A percentile compares a stretch with the other conserved stretches of the same genome.
phyloP scores from a whole-genome alignment of 2,797 vertebrate genomes.

The Pseudochirops corinnae region DNA sequence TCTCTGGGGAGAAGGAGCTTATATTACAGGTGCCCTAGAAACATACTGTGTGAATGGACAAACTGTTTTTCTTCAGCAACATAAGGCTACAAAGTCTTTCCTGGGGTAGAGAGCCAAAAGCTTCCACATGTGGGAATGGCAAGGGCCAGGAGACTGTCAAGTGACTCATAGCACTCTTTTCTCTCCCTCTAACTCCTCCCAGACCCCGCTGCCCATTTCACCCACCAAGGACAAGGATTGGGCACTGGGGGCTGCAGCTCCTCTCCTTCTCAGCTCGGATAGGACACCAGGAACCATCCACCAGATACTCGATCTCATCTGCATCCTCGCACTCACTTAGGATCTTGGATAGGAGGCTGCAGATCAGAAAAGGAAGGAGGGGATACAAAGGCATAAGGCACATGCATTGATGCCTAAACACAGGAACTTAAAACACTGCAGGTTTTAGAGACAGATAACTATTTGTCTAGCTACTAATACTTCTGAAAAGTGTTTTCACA shows the following conservation, averaged over 20 bases:
- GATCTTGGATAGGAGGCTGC: constrained; percentile 95
- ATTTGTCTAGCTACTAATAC: not conserved
- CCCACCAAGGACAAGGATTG: constrained; percentile 94
- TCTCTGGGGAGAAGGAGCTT: not conserved
- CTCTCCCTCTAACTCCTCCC: not conserved
- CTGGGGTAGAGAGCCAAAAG: not conserved
- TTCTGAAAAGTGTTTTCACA: not conserved
- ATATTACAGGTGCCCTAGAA: not conserved
- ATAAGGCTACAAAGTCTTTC: not conserved
- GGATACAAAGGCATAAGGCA: not conserved
- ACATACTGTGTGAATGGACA: not conserved
- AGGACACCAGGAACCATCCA: constrained; percentile 97
- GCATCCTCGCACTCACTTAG: constrained; percentile 96
- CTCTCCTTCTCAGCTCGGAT: constrained; percentile 95
- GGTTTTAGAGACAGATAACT: not conserved
- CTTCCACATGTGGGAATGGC: not conserved
- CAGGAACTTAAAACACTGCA: not conserved
- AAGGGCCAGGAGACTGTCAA: not conserved
- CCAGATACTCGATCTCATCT: constrained; percentile 97
- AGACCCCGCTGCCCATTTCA: constrained; percentile 7
- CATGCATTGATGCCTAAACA: not conserved
- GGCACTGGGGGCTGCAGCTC: constrained; percentile 95
- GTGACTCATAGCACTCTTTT: not conserved
- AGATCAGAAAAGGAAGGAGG: not conserved
- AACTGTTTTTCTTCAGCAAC: not conserved